Evolutionary conservation across 2,113 vertebrate genomes (phyloP).

Genomic region (Orientallactaga bullata): DNA sequence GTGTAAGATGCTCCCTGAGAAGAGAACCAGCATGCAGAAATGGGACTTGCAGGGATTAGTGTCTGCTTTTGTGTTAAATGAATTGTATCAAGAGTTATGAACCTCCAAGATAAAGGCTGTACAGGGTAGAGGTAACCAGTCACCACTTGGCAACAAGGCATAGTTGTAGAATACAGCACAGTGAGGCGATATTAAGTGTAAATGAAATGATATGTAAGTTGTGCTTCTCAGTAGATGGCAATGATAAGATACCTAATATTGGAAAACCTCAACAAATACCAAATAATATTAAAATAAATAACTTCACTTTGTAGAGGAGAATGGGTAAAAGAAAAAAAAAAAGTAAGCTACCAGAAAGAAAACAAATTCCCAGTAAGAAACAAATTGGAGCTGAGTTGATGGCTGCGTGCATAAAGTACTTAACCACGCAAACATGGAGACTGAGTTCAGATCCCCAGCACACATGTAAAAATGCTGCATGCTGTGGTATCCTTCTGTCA

Average conservation of each 20-base stretch:
- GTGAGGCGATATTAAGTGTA: neutral
- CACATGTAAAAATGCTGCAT: no score
- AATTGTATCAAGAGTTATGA: neutral
- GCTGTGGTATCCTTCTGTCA: no score
- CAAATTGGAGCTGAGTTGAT: neutral
- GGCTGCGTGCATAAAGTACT: no score
- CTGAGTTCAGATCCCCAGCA: no score
- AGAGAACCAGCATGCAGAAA: slow-evolving; percentile 4
- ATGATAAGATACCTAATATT: neutral
- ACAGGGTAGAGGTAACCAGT: neutral
- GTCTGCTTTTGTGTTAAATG: slow-evolving; percentile 18
- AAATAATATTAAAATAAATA: neutral
- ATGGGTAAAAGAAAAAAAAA: neutral
- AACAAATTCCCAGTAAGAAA: neutral
- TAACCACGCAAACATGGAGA: no score
- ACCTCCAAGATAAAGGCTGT: no score
- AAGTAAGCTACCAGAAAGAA: neutral
- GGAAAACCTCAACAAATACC: slow-evolving; percentile 39
- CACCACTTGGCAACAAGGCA: neutral
- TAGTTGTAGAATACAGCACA: neutral
- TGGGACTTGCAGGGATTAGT: neutral
- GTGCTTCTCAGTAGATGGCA: neutral
- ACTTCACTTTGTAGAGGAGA: no score
- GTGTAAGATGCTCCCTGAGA: neutral
- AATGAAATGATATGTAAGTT: slow-evolving; percentile 23